Conservation (phyloP, 2,113 vertebrate species). For the Neodon shergylaensis region DNA sequence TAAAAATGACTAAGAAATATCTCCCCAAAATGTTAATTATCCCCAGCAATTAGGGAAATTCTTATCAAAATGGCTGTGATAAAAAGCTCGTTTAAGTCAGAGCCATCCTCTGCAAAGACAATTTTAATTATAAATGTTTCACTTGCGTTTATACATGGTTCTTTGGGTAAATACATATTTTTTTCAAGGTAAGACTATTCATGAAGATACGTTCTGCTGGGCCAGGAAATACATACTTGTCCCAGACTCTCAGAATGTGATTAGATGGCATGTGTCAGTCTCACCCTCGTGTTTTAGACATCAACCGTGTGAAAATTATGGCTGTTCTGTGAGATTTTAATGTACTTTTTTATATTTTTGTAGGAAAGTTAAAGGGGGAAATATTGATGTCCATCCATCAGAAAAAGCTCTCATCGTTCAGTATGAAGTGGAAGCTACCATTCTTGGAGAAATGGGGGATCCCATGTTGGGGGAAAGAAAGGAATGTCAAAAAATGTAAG, state of each 20-base stretch:
- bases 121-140: conserved; percentile 18
- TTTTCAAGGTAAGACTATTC: background rate
- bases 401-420: conserved; percentile 96
- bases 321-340: conserved; percentile 58
- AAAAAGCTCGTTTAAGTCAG: background rate
- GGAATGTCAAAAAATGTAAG: conserved; percentile 97
- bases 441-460: conserved; percentile 93
- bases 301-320: background rate
- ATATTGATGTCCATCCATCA: conserved; percentile 95
- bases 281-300: background rate
- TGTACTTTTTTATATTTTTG: conserved; percentile 14
- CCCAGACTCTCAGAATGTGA: background rate
- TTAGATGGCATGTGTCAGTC: conserved; percentile 25
- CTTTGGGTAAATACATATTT: conserved; percentile 4
- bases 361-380: conserved; percentile 94
- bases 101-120: background rate
- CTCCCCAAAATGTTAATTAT: background rate
- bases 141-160: background rate
- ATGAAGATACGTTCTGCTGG: background rate
- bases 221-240: background rate
- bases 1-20: background rate
- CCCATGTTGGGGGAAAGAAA: conserved; percentile 94
- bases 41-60: background rate
- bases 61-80: background rate
- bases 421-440: conserved; percentile 96